Conservation (phyloP, 2,888 invertebrate genomes). For the Phasia obesa region DNA sequence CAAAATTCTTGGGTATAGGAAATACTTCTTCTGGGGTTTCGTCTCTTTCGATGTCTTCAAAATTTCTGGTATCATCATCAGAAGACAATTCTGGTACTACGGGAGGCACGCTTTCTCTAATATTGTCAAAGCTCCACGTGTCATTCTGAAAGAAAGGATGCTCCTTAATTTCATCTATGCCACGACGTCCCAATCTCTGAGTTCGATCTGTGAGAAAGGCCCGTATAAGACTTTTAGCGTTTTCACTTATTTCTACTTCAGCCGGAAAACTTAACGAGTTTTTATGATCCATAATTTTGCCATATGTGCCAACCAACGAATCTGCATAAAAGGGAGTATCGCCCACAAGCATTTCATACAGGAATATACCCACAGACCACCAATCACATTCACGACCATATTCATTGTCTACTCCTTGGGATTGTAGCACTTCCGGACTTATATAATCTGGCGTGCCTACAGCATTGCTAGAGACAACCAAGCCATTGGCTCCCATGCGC, state of each 20-base stretch:
- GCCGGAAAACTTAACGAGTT: conserved; percentile 97
- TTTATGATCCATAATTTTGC: conserved; percentile 99
- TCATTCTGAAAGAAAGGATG: conserved; percentile 98
- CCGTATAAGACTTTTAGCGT: conserved; percentile 94
- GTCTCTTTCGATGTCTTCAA: conserved; percentile 98
- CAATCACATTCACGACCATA: conserved; percentile 99
- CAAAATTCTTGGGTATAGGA: conserved; percentile 98
- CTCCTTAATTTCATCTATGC: conserved; percentile 95
- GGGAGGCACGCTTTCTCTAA: conserved; percentile 96
- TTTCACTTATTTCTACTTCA: conserved; percentile 95
- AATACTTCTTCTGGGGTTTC: conserved; percentile 96
- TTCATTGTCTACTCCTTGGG: conserved; percentile 96
- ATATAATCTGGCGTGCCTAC: conserved; percentile 99
- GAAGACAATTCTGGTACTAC: conserved; percentile 97
- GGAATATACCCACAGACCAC: conserved; percentile 99
- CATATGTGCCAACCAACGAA: conserved; percentile 98
- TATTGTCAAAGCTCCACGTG: conserved; percentile 98
- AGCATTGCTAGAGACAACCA: conserved; percentile 98
- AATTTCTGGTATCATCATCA: conserved; percentile 99
- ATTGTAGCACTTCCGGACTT: conserved; percentile 98
- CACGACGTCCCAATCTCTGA: conserved; percentile 94
- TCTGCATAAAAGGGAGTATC: conserved; percentile 99
- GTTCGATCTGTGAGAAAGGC: conserved; percentile 96
- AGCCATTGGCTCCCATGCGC: conserved; percentile 97
- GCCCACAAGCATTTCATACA: conserved; percentile 99